Evolutionary conservation across 2,888 invertebrate genomes (phyloP), one percentile per base, ranked within the genome.

Genomic region (Choreutis nemorana): DNA sequence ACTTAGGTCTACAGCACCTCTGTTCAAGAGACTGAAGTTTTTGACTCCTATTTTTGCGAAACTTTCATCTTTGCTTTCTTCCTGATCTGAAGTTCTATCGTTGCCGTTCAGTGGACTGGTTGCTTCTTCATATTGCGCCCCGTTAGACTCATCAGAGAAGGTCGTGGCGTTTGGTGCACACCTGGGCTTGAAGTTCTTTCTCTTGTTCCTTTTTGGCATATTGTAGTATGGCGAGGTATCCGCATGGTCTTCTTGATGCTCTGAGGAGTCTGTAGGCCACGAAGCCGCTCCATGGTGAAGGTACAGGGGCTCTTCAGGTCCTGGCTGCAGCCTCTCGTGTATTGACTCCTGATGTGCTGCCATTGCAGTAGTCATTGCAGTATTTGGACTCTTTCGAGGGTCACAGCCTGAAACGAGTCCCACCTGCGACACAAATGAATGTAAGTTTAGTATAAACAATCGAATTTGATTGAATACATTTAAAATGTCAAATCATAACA

Each of bases 141-240:
- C 73, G n/a, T 73, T 68, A 0, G 75, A 75, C 35, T 80, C 77
- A 29, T 82, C 81, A 4, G 80, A 78, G 45, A 73, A 79, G 1
- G 68, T 55, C 1, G 73, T 66, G 11, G 79, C 61, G 36, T 82
- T 83, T 2, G 89, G 87, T 33, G 80, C 79, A 61, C 88, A 90
- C 46, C 90, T 75, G 0, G 91, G 91, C 48, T 87, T 86, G 65
- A 90, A 88, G 60, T 90, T 89, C 63, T 90, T 90, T 42, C 90
- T 72, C 48, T 89, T 89, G 73, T 89, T 89, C 48, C 87, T 81
- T 60, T 86, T 85, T 37, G 84, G 84, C 56, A 78, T 71, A 43
- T 79, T 81, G 50, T 72, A 71, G 52, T 73, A 73, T 1, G 72
- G 71, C 3, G 77, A 66, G 53, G 71, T 56, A 41, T 71, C 66